Percentiles rank a stretch among this genome's conserved stretches.
Evolutionary conservation across 2,888 invertebrate species (phyloP).

Genomic region (Patella caerulea): DNA sequence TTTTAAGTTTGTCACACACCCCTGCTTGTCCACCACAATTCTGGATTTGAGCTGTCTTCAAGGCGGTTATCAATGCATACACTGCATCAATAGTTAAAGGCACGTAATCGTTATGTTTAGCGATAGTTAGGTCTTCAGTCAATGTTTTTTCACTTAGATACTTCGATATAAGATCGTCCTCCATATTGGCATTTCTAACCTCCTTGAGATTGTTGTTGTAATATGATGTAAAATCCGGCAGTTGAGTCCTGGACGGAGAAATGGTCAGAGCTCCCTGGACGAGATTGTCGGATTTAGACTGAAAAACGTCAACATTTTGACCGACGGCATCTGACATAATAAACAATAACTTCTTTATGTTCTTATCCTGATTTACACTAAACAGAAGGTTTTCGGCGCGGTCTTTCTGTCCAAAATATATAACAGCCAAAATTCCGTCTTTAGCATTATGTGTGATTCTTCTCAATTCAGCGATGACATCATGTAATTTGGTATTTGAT

Average conservation of each 20-base stretch:
- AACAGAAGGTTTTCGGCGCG: constrained; percentile 38
- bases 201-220: constrained; percentile 13
- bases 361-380: neutral
- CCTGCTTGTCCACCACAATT: constrained; percentile 23
- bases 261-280: constrained; percentile 44
- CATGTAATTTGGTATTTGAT: neutral
- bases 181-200: neutral
- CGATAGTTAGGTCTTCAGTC: neutral
- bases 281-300: constrained; percentile 26
- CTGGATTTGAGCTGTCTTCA: constrained; percentile 36
- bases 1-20: constrained; percentile 21
- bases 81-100: constrained; percentile 50
- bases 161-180: constrained; percentile 11
- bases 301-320: constrained; percentile 35
- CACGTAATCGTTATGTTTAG: constrained; percentile 38
- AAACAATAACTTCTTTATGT: constrained; percentile 38
- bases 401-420: constrained; percentile 51
- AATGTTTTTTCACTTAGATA: neutral
- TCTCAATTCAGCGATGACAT: constrained; percentile 24
- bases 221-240: constrained; percentile 36
- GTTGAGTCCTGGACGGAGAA: constrained; percentile 29
- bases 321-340: constrained; percentile 53
- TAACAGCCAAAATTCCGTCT: constrained; percentile 42
- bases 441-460: constrained; percentile 33
- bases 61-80: constrained; percentile 49